Conservation (phyloP, 2,797 vertebrate genomes). For the Micromesistius poutassou region DNA sequence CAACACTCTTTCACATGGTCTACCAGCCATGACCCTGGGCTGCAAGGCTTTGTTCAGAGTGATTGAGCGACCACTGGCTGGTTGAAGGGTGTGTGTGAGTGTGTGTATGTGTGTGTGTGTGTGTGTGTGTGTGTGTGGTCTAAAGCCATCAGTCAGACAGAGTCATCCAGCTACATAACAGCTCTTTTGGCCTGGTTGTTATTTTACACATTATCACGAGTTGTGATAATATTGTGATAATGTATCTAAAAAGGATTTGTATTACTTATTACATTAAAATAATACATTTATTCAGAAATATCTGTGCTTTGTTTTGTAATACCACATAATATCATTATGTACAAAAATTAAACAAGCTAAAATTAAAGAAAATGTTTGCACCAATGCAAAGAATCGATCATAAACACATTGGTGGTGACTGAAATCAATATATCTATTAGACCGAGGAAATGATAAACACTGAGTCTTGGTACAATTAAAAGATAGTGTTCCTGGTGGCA, state of each 20-base stretch:
- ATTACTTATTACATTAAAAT: not conserved
- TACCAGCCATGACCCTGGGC: constrained; percentile 52
- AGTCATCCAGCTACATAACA: constrained; percentile 15
- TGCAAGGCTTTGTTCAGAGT: constrained; percentile 59
- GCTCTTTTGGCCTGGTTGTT: not conserved
- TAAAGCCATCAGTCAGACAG: constrained; percentile 50
- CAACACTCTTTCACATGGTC: constrained; percentile 55
- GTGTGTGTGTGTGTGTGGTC: constrained; percentile 19
- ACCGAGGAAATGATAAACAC: no score
- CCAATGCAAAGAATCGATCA: not conserved
- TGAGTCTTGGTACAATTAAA: no score
- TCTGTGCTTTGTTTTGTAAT: not conserved
- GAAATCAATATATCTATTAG: not conserved
- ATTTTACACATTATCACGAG: not conserved
- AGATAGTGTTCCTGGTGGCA: no score
- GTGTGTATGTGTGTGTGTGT: constrained; percentile 30
- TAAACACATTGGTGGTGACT: not conserved
- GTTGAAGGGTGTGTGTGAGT: constrained; percentile 31
- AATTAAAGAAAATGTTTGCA: not conserved
- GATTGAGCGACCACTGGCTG: constrained; percentile 57
- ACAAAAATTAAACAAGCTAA: not conserved
- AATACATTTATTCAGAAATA: not conserved
- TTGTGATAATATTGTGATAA: not conserved
- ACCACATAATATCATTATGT: not conserved
- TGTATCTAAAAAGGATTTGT: not conserved